Base-by-base conservation (phyloP, 2,888 invertebrate genomes). In the Diarsia brunnea region DNA sequence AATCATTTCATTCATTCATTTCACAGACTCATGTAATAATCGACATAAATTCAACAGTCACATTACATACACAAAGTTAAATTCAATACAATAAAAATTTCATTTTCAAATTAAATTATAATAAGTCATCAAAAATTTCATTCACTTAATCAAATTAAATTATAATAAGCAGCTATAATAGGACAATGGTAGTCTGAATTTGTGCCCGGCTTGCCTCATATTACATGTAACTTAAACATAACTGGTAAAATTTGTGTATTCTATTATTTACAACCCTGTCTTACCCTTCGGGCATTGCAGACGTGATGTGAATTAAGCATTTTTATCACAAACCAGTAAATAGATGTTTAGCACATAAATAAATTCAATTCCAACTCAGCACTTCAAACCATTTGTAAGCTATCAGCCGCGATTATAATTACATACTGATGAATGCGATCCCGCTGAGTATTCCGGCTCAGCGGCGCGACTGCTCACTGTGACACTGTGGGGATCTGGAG, bases 391-490 rank as follows among this genome's bases (percentile, higher is more conserved):
- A 55, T 47, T 75, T 38, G 7, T 49, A 49, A 21, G 1, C 4
- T 10, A 31, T 10, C 8, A 21, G 31, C 21, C 24, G 19, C 24
- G 19, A 47, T 73, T 58, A n/a, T 24, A 74, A 55, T 64, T 60
- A 73, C 78, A 19, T 49, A 11, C 31, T 68, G 69, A 68, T 64
- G n/a, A 58, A 58, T 67, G 65, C 24, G 19, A 67, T 24, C 58
- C 64, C 24, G 51, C 49, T 70, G 71, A 45, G 79, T 21, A 1
- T 65, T 65, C 45, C 31, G 16, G 64, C 58, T 65, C 79, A 79
- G 51, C 38, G 55, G 38, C 8, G n/a, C 72, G 65, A n/a, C 72
- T 72, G 60, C 58, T 27, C 60, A 51, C 49, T 24, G 64, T n/a
- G 51, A 27, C 78, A 66, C 78, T 16, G 12, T 43, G 68, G 75